These are phyloP conservation scores for Diploscapter pachys DNA, from an alignment of 1,140 invertebrate genomes.

Conservation along the genomic window DNA sequence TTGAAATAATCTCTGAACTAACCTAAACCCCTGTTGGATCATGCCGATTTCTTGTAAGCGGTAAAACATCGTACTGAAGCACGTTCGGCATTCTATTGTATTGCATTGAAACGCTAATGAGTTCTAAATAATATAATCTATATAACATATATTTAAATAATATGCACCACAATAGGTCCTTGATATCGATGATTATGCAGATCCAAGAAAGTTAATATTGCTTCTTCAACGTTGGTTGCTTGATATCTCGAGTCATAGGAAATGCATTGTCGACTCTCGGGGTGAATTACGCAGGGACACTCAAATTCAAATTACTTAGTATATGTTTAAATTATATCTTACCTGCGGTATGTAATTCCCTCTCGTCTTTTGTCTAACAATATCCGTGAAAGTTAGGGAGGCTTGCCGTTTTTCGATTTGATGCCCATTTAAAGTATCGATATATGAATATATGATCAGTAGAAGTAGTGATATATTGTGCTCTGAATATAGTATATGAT, in stretches of 20 bases:
- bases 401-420: no score
- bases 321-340: not conserved
- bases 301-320: not conserved
- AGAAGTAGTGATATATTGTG: no score
- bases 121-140: constrained; percentile 3
- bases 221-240: constrained; percentile 15
- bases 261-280: constrained; percentile 13
- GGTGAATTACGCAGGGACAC: constrained; percentile 22
- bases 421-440: no score
- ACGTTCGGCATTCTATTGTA: constrained; percentile 11
- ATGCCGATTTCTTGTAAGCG: constrained; percentile 10
- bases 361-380: constrained; percentile 21
- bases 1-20: not conserved
- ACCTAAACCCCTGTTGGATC: constrained; percentile 11
- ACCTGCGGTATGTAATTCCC: constrained; percentile 23
- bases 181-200: constrained; percentile 11
- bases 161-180: not conserved
- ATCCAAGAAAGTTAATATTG: constrained; percentile 15
- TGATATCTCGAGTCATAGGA: constrained; percentile 13
- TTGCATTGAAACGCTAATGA: constrained; percentile 5
- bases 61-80: constrained; percentile 9
- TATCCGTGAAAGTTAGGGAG: not conserved
- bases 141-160: not conserved
- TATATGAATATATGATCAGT: no score
- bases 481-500: no score